These are phyloP conservation scores for Artibeus jamaicensis DNA, from an alignment of 2,797 vertebrate genomes.

Conservation along the genomic window DNA sequence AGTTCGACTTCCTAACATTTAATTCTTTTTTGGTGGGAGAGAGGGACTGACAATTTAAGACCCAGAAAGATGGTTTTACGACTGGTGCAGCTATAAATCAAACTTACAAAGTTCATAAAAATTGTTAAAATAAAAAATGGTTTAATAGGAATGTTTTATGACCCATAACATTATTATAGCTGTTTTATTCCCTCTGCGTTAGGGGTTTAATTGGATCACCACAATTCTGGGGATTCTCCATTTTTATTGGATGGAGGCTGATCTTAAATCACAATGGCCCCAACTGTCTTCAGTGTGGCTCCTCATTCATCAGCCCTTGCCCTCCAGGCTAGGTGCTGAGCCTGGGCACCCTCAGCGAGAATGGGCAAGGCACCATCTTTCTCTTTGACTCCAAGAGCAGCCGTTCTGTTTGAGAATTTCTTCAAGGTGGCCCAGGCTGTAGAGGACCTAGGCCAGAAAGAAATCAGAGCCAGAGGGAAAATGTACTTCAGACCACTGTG, in stretches of 20 bases:
- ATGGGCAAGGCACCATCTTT: not conserved
- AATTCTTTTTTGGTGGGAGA: constrained; percentile 82
- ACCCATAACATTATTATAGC: constrained; percentile 87
- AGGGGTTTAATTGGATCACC: constrained; percentile 86
- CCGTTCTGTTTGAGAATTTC: not conserved
- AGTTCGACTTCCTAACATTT: constrained; percentile 84
- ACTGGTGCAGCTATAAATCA: constrained; percentile 83
- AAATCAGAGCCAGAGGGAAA: not conserved
- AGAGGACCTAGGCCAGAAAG: not conserved
- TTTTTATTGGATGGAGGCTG: constrained; percentile 79
- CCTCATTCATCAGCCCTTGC: constrained; percentile 69
- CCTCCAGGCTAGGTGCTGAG: not conserved
- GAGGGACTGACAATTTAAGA: constrained; percentile 83
- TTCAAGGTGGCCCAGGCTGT: not conserved
- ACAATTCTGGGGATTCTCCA: constrained; percentile 81
- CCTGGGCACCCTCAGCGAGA: not conserved
- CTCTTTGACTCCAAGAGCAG: not conserved
- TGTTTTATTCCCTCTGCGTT: constrained; percentile 84
- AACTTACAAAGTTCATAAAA: constrained; percentile 88
- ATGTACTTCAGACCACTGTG: not conserved
- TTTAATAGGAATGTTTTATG: constrained; percentile 89
- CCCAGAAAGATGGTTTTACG: constrained; percentile 84
- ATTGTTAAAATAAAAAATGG: constrained; percentile 88
- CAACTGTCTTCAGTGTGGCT: constrained; percentile 79
- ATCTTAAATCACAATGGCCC: constrained; percentile 82